Evolutionary conservation across 2,888 invertebrate genomes (phyloP).

Genomic region (Tetropium fuscum): DNA sequence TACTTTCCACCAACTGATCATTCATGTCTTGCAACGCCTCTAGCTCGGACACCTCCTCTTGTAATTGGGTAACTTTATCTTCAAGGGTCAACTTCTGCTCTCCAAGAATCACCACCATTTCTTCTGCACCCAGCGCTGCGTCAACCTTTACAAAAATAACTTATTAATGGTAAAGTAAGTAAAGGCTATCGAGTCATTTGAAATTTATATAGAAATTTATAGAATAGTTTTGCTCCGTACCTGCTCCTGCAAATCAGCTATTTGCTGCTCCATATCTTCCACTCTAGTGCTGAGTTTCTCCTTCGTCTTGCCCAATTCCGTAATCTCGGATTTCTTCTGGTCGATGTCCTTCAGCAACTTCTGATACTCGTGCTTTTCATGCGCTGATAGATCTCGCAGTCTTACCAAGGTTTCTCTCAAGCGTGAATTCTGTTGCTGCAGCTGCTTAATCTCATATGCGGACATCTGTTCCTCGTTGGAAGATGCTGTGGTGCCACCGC

Average conservation of each 20-base stretch:
- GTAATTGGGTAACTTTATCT: constrained; percentile 87
- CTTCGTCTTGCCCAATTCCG: constrained; percentile 86
- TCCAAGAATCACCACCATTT: constrained; percentile 97
- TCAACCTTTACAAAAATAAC: constrained; percentile 75
- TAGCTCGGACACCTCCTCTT: constrained; percentile 92
- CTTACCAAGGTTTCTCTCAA: constrained; percentile 94
- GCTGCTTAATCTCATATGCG: constrained; percentile 88
- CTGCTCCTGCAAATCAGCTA: constrained; percentile 93
- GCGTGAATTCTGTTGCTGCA: constrained; percentile 94
- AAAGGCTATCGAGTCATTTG: too few species aligned
- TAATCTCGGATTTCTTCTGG: constrained; percentile 86
- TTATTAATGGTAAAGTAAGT: too few species aligned
- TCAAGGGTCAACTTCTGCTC: constrained; percentile 95
- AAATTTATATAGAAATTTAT: too few species aligned
- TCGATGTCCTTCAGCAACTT: constrained; percentile 93
- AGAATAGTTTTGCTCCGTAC: constrained; percentile 61
- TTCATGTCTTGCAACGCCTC: constrained; percentile 95
- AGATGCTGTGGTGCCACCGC: constrained; percentile 20
- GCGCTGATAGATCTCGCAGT: constrained; percentile 92
- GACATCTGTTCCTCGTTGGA: constrained; percentile 63
- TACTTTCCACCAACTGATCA: constrained; percentile 96
- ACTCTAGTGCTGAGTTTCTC: constrained; percentile 87
- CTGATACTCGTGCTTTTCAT: constrained; percentile 93
- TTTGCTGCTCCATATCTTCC: constrained; percentile 87
- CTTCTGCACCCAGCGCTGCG: constrained; percentile 97